Conservation (phyloP, 2,113 vertebrate species). For the Mormyrus iriodes region DNA sequence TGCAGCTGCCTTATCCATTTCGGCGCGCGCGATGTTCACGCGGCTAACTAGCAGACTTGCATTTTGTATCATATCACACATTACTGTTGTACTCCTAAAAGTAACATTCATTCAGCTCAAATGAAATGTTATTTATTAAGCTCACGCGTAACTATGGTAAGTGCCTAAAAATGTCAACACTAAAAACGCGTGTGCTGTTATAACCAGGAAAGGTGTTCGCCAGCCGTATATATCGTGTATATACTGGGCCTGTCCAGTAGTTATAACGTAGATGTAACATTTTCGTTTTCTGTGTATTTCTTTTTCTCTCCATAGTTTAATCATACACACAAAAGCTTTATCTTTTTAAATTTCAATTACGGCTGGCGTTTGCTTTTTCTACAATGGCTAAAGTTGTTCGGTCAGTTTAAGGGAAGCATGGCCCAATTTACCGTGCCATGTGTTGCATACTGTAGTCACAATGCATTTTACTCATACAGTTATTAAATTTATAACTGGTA, state of each 20-base stretch:
- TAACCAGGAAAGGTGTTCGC: not conserved
- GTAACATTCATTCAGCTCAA: not conserved
- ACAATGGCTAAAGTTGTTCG: too few relatives aligned
- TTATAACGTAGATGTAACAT: not conserved
- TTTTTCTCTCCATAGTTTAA: too few relatives aligned
- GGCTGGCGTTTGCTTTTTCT: too few relatives aligned
- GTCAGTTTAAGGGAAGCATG: too few relatives aligned
- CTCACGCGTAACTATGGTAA: not conserved
- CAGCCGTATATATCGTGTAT: not conserved
- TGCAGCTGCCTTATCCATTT: not conserved
- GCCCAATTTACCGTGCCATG: too few relatives aligned
- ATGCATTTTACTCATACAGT: too few relatives aligned
- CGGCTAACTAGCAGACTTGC: not conserved
- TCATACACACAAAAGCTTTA: too few relatives aligned
- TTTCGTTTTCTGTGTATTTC: not conserved
- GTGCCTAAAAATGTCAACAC: not conserved
- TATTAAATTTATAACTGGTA: not conserved
- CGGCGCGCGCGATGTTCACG: not conserved
- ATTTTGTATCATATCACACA: not conserved
- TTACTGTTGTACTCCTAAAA: not conserved
- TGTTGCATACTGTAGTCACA: too few relatives aligned
- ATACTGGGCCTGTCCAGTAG: not conserved
- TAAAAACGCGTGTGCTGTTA: not conserved
- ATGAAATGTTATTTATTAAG: not conserved
- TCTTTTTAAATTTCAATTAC: too few relatives aligned